phyloP scores from a whole-genome alignment of 2,113 vertebrate species.

The Tricholaema leucomelas region DNA sequence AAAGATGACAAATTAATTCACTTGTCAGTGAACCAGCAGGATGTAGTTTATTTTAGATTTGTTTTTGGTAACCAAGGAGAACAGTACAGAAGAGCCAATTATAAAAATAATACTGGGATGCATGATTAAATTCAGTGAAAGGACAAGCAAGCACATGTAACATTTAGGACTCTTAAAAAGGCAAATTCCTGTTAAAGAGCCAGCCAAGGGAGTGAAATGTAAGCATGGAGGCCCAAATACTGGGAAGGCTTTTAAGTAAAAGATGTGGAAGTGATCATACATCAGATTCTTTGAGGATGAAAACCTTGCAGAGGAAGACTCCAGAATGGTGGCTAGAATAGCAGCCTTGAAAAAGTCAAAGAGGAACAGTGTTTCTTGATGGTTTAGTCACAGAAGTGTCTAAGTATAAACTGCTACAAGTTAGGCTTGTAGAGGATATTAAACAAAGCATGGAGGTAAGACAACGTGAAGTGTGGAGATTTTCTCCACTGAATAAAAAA shows the following conservation, averaged over 20 bases:
- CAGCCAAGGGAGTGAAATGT: neutral
- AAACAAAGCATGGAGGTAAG: neutral
- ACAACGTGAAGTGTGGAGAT: too few species aligned
- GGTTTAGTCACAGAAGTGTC: neutral
- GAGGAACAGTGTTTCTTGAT: neutral
- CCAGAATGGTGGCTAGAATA: neutral
- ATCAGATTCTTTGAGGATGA: neutral
- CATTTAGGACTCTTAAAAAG: neutral
- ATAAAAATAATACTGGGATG: neutral
- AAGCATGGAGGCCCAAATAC: neutral
- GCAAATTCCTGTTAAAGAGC: neutral
- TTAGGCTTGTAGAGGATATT: neutral
- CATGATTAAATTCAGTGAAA: neutral
- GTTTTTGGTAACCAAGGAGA: neutral
- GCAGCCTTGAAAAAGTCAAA: neutral
- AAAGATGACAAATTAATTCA: neutral
- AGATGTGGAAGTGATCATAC: neutral
- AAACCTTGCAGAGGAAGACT: neutral
- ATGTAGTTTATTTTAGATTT: conserved; percentile 2
- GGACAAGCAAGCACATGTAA: neutral
- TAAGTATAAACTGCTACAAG: neutral
- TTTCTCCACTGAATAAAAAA: too few species aligned
- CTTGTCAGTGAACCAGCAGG: neutral
- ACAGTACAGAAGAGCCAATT: neutral
- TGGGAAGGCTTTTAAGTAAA: neutral